Evolutionary conservation across 2,797 vertebrate genomes (phyloP).

Genomic region (Catharus ustulatus): DNA sequence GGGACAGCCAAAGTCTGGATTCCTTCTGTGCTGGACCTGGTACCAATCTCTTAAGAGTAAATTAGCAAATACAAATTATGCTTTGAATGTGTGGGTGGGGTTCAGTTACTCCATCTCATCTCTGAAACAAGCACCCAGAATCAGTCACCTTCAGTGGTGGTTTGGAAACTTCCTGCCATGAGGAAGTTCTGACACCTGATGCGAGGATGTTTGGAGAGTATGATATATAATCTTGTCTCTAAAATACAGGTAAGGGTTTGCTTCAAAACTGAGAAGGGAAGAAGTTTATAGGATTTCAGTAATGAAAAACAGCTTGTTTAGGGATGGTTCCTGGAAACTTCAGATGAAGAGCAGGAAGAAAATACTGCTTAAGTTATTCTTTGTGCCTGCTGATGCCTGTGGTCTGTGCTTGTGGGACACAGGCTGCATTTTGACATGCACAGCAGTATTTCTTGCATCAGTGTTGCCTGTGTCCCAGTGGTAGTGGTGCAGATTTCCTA

Average conservation of each 20-base stretch:
- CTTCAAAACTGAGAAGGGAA: neutral
- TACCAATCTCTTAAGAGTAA: neutral
- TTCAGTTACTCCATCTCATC: neutral
- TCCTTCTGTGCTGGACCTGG: neutral
- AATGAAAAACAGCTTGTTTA: neutral
- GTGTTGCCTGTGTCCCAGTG: neutral
- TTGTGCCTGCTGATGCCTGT: neutral
- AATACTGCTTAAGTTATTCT: neutral
- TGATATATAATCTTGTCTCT: neutral
- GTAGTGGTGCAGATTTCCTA: neutral
- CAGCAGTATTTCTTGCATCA: neutral
- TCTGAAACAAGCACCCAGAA: neutral
- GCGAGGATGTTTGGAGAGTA: neutral
- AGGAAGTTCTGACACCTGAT: neutral
- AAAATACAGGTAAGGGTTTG: neutral
- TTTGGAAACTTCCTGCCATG: neutral
- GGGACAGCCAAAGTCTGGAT: neutral
- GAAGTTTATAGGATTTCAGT: neutral
- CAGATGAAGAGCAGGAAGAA: neutral
- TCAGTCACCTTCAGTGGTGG: neutral
- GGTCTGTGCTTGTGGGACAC: neutral
- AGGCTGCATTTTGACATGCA: neutral
- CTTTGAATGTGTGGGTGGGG: neutral
- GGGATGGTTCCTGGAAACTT: neutral
- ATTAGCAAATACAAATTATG: neutral